Percentiles rank a stretch among this genome's conserved stretches.
Conservation (phyloP, 2,113 vertebrate genomes). For the Cavia porcellus region DNA sequence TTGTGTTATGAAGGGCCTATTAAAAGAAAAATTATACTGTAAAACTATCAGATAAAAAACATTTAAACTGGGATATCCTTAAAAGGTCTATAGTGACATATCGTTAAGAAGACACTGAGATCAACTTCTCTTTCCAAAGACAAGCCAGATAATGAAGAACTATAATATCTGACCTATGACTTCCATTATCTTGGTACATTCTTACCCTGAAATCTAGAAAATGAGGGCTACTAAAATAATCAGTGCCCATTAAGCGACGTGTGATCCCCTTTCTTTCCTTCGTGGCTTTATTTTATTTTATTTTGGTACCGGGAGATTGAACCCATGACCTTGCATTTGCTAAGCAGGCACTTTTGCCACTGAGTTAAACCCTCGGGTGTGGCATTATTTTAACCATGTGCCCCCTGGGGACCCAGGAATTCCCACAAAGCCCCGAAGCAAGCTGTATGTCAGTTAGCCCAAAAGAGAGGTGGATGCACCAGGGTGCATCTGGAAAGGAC, state of each 20-base stretch:
- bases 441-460: background rate
- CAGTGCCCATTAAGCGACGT: background rate
- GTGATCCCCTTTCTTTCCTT: background rate
- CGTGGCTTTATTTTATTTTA: background rate
- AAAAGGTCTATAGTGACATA: background rate
- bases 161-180: background rate
- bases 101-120: constrained; percentile 23
- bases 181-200: background rate
- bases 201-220: constrained; percentile 33
- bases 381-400: constrained; percentile 11
- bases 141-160: constrained; percentile 47
- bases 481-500: too few relatives aligned
- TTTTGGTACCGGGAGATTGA: too few relatives aligned
- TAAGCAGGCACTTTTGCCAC: too few relatives aligned
- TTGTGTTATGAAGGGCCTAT: constrained; percentile 96
- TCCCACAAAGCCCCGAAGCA: background rate
- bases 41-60: constrained; percentile 16
- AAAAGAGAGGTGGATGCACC: background rate
- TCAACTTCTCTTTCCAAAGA: background rate
- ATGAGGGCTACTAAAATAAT: constrained; percentile 26
- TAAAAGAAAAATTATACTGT: constrained; percentile 68
- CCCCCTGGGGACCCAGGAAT: background rate
- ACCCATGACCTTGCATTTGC: too few relatives aligned
- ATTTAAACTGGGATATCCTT: background rate
- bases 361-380: too few relatives aligned